Base-by-base conservation (phyloP, 2,113 vertebrate genomes). In the Planiliza haematocheilus region DNA sequence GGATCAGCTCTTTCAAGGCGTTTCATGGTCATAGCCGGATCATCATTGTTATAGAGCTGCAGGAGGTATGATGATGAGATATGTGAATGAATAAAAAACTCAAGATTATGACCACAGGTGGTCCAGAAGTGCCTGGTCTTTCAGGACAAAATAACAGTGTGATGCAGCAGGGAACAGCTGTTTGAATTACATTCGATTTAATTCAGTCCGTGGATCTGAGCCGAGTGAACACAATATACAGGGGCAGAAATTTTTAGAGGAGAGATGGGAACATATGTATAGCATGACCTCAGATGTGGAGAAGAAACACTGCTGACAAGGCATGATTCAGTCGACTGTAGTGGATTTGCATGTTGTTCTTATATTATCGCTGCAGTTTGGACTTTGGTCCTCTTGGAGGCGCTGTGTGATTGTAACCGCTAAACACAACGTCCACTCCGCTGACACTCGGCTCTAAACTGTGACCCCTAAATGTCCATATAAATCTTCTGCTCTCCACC, bases 391-490 rank as follows among this genome's bases (percentile, higher is more conserved):
- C 83, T 86, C 69, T 62, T 46, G 67, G 63, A 36, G 83, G 58
- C 4, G 41, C 66, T 87, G 76, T 81, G 30, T 63, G 70, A 71
- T 10, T 12, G n/a, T 36, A 16, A 30, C 18, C 52, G 21, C 56
- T 58, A 30, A 77, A 42, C 61, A 59, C 24, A 58, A 24, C 14
- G 39, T 62, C 74, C 57, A 73, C 60, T 71, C 56, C 77, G 70
- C 61, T 79, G 82, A 74, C 50, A 72, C 77, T 24, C 18, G 9
- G 56, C 60, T 77, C 55, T 72, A 50, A 86, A 83, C 78, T 66
- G 66, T 78, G 77, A 86, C 86, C 81, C 80, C 77, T 84, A 70
- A 79, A 83, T 71, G 80, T 79, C 78, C 50, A 79, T 79, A 89
- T 89, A 87, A 87, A 89, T 90, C 80, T 84, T 63, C 20, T 46